Base-by-base conservation (phyloP, 2,797 vertebrate species). In the Poeciliopsis turneri region DNA sequence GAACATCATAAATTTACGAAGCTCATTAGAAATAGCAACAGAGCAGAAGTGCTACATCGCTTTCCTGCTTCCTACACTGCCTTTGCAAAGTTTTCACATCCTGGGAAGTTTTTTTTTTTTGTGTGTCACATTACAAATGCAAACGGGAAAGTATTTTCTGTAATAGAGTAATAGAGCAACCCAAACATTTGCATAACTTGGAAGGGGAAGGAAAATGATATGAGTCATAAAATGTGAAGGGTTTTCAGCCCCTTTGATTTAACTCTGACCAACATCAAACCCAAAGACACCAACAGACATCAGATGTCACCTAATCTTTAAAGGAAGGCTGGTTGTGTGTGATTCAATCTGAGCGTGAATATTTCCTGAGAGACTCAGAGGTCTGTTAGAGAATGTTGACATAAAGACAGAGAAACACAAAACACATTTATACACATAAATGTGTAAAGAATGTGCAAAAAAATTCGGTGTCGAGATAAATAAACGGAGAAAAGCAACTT, bases 1-100 rank as follows among this genome's bases (percentile, higher is more conserved):
- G 47, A 30, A 39, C 55, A 59, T 84, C 33, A 59, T 69, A 46
- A 57, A 39, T 10, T 73, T 45, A 72, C 84, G 66, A 51, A 85
- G 82, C 64, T 82, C 69, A 82, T 66, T 74, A 64, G 55, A 59
- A 75, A 49, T 30, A 74, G 77, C 7, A 36, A 18, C 7, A 20
- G 28, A 61, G 15, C 59, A 61, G 59, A 30, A 18, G 6, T 33
- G 25, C 28, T 33, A 15, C 55, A 15, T 28, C 15, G 5, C 33
- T 3, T 33, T 61, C 7, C 59, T 61, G 30, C 30, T 33, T 15
- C 59, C 59, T 61, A 9, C 5, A 18, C 0, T 18, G 16, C 5
- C 28, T 15, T 33, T 61, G 59, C 33, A 61, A 61, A 3, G 15
- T 61, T 30, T 61, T 61, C 57, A 64, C 55, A 30, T 4, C 12